These are phyloP conservation scores for Athetis lepigone DNA, from an alignment of 2,888 invertebrate species.

Conservation along the genomic window DNA sequence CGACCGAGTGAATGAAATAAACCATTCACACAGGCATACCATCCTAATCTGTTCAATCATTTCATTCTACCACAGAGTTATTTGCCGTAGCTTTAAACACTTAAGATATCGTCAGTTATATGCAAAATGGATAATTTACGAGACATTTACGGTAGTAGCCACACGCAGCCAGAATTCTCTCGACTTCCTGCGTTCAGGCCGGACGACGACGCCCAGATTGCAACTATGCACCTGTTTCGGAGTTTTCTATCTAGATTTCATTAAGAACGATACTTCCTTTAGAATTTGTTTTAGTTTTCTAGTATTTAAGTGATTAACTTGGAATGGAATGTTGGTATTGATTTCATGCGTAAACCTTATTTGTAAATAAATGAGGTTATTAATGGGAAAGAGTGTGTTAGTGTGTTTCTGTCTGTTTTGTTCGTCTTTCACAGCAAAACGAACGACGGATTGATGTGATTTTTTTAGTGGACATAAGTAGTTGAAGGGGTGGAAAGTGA, in stretches of 20 bases:
- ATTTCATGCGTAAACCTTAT: too few species aligned
- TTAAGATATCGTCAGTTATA: slow-evolving; percentile 51
- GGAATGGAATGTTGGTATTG: too few species aligned
- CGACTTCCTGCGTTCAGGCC: slow-evolving; percentile 56
- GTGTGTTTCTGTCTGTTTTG: too few species aligned
- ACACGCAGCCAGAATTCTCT: slow-evolving; percentile 47
- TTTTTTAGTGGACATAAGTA: too few species aligned
- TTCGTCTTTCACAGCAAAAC: too few species aligned
- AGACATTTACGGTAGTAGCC: slow-evolving; percentile 48
- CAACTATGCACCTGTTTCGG: slow-evolving; percentile 54
- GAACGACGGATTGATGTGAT: too few species aligned
- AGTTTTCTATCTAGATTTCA: slow-evolving; percentile 56
- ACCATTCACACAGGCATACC: slow-evolving; percentile 9
- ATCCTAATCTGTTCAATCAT: slow-evolving; percentile 42
- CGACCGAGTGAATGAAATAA: slow-evolving; percentile 13
- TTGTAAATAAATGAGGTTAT: too few species aligned
- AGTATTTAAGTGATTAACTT: too few species aligned
- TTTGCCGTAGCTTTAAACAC: slow-evolving; percentile 40
- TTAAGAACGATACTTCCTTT: slow-evolving; percentile 57
- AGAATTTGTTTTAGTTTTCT: slow-evolving; percentile 39
- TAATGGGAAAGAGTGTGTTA: too few species aligned
- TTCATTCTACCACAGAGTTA: slow-evolving; percentile 39
- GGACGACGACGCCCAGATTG: slow-evolving; percentile 31
- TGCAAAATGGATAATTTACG: slow-evolving; percentile 53
- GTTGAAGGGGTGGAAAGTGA: too few species aligned